phyloP scores from a whole-genome alignment of 2,113 vertebrate species.

The Gnathonemus longibarbis region DNA sequence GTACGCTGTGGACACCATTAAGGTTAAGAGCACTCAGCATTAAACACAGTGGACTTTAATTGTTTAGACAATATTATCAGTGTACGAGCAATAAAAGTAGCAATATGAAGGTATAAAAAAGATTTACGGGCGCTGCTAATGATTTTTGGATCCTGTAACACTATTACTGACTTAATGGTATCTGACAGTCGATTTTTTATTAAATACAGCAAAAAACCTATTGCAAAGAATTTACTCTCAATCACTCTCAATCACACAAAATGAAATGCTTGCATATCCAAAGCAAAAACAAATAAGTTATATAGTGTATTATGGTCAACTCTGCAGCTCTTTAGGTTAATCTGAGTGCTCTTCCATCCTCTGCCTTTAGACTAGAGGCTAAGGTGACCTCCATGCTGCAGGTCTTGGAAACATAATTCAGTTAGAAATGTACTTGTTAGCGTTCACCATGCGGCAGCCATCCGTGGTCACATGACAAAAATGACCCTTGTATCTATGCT shows the following conservation, averaged over 20 bases:
- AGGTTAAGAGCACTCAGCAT: conserved; percentile 5
- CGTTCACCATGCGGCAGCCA: neutral
- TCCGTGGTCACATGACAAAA: neutral
- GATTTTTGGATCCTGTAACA: neutral
- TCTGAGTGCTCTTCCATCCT: neutral
- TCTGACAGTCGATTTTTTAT: neutral
- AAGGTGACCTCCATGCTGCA: neutral
- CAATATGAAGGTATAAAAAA: neutral
- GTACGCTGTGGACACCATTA: conserved; percentile 64
- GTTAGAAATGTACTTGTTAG: neutral
- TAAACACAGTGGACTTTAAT: neutral
- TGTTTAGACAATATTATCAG: neutral
- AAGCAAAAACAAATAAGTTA: neutral
- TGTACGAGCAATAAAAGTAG: neutral
- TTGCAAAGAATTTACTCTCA: neutral
- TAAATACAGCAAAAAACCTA: neutral
- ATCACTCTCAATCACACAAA: neutral
- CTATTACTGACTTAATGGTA: neutral
- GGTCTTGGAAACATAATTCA: neutral
- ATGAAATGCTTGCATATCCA: neutral
- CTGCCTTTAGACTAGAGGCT: neutral
- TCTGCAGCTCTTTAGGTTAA: neutral
- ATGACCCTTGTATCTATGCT: neutral
- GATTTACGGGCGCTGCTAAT: neutral
- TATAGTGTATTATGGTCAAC: neutral